Conservation (phyloP, 2,797 vertebrate genomes). For the Poeciliopsis presidionis region DNA sequence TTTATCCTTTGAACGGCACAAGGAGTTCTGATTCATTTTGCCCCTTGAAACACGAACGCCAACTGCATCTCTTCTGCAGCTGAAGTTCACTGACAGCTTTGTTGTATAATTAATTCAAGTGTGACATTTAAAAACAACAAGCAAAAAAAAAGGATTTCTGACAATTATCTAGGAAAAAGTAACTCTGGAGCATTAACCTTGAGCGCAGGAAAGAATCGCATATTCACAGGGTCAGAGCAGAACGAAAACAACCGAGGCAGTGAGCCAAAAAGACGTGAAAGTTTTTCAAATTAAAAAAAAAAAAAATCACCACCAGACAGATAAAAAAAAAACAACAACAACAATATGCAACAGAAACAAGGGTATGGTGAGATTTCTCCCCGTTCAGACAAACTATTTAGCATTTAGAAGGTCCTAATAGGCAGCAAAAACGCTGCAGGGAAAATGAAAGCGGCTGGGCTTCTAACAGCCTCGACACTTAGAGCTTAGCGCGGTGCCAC, state of each 20-base stretch:
- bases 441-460: slow-evolving; percentile 6
- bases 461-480: not conserved
- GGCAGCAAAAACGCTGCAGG: slow-evolving; percentile 4
- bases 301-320: no score
- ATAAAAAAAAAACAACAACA: not conserved
- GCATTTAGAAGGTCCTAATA: not conserved
- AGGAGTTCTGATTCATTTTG: slow-evolving; percentile 7
- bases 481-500: not conserved
- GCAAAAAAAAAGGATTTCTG: not conserved
- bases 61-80: not conserved
- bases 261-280: not conserved
- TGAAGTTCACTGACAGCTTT: slow-evolving; percentile 9
- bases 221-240: slow-evolving; percentile 10
- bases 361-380: not conserved
- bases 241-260: slow-evolving; percentile 1
- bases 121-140: slow-evolving; percentile 8
- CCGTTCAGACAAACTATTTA: not conserved
- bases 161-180: slow-evolving; percentile 2
- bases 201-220: not conserved
- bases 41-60: slow-evolving; percentile 6
- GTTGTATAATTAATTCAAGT: slow-evolving; percentile 12
- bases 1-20: slow-evolving; percentile 7
- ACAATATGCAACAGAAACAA: not conserved
- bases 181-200: not conserved
- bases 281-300: not conserved